These are phyloP conservation scores for Platanista minor DNA, from an alignment of 2,113 vertebrate species.

Conservation along the genomic window DNA sequence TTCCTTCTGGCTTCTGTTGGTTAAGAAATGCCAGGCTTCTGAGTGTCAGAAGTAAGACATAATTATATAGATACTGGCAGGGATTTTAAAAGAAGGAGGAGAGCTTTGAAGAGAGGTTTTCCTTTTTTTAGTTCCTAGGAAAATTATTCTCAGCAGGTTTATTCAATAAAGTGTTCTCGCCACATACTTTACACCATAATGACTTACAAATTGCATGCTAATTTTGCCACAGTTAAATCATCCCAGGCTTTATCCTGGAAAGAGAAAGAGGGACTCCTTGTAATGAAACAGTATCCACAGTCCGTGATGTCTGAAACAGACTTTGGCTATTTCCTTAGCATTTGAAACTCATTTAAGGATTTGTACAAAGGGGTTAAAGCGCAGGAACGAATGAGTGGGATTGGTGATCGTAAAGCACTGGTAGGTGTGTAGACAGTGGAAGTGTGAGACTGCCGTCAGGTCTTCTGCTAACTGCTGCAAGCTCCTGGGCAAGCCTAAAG, in stretches of 20 bases:
- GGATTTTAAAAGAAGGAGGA: slow-evolving; percentile 59
- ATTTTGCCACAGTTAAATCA: slow-evolving; percentile 79
- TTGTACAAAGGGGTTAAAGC: not conserved
- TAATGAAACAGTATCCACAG: slow-evolving; percentile 50
- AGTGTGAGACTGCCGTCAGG: not conserved
- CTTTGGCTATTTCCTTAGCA: not conserved
- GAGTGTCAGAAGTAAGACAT: slow-evolving; percentile 45
- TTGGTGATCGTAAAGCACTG: not conserved
- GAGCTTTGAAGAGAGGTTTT: slow-evolving; percentile 66
- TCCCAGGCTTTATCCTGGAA: slow-evolving; percentile 67
- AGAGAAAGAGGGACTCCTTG: slow-evolving; percentile 69
- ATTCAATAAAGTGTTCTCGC: slow-evolving; percentile 79
- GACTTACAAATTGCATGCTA: slow-evolving; percentile 85
- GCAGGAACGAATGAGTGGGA: fast-evolving
- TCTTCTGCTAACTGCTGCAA: not conserved
- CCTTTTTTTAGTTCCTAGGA: slow-evolving; percentile 74
- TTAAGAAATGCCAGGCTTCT: slow-evolving; percentile 46
- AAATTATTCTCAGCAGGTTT: slow-evolving; percentile 83
- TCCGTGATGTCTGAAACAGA: not conserved
- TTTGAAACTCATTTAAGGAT: not conserved
- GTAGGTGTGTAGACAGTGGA: not conserved
- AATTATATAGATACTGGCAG: slow-evolving; percentile 60
- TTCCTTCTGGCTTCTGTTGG: slow-evolving; percentile 34
- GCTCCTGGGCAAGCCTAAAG: not conserved
- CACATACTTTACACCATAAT: slow-evolving; percentile 79